Evolutionary conservation across 2,113 vertebrate species (phyloP).

Genomic region (Nicator chloris): DNA sequence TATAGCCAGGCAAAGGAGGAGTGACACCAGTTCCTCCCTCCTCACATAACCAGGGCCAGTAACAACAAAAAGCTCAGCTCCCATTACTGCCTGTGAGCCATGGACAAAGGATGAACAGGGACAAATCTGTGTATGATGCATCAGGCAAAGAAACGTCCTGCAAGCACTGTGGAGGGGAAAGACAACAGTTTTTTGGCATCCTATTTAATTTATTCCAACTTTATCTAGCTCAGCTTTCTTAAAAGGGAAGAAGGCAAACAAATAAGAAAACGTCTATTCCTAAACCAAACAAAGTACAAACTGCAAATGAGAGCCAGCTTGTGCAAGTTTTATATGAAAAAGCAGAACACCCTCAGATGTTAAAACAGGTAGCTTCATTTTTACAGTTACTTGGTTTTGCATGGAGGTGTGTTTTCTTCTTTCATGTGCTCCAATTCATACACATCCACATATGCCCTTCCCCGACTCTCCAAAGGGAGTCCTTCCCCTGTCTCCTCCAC

Average conservation of each 20-base stretch:
- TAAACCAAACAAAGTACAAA: conserved; percentile 56
- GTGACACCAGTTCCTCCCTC: neutral
- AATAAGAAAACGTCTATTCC: conserved; percentile 41
- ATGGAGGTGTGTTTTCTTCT: neutral
- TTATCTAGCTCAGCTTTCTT: conserved; percentile 45
- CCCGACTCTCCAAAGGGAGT: neutral
- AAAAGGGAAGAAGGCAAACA: conserved; percentile 15
- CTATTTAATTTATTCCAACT: conserved; percentile 64
- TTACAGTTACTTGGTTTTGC: conserved; percentile 23
- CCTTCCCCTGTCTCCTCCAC: neutral
- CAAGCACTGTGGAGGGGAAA: neutral
- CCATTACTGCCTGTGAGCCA: neutral
- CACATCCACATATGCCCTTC: neutral
- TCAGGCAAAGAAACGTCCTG: neutral
- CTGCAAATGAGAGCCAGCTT: conserved; percentile 26
- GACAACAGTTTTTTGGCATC: conserved; percentile 23
- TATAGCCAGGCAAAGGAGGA: neutral
- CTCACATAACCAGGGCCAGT: neutral
- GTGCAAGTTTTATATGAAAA: conserved; percentile 48
- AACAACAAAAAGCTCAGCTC: neutral
- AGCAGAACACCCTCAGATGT: conserved; percentile 46
- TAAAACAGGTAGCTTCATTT: conserved; percentile 44
- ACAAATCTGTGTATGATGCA: neutral
- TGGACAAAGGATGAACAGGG: neutral
- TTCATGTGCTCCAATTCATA: neutral